phyloP scores from a whole-genome alignment of 2,113 vertebrate species.

The human region GRCh38 chr1:164097501-164098000 shows the following conservation, averaged over 20 bases:
- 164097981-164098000: slow-evolving; percentile 25
- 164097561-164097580: background rate
- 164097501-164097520: background rate
- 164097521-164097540: background rate
- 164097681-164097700: background rate
- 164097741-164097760: background rate
- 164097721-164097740: background rate
- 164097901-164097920: background rate
- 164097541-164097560: background rate
- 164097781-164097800: background rate
- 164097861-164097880: background rate
- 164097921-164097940: slow-evolving; percentile 61
- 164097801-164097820: background rate
- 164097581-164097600: background rate
- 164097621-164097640: background rate
- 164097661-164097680: background rate
- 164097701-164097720: background rate
- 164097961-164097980: slow-evolving; percentile 79
- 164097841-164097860: background rate
- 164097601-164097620: background rate
- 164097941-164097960: slow-evolving; percentile 55
- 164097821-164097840: background rate
- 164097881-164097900: background rate
- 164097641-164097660: background rate
- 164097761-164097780: background rate